Base-by-base conservation (phyloP, 2,888 invertebrate genomes). In the Sepioteuthis lessoniana region DNA sequence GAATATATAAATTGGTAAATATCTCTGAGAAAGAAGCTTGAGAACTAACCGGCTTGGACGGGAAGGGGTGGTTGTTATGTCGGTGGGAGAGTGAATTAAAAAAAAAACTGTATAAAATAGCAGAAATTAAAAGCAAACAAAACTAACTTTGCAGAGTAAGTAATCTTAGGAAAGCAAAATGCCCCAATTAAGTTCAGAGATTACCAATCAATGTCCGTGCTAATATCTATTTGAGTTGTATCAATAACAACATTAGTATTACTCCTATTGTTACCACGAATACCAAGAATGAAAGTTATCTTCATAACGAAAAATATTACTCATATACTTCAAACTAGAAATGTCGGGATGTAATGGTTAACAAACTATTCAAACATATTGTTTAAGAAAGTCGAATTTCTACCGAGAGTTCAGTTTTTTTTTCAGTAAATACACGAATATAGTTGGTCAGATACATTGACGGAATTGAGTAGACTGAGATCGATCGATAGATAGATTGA, bases 1-100 rank as follows among this genome's bases (percentile, higher is more conserved):
- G n/a, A 76, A 76, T n/a, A 76, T 35, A 76, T n/a, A n/a, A 76
- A 76, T 76, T 76, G 76, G 76, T 76, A 76, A 76, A 76, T 76
- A 76, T n/a, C 76, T 76, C 76, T 76, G n/a, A 76, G 76, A n/a
- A 76, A 76, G 76, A 76, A 76, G n/a, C 76, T 76, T 10, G 8
- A n/a, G n/a, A n/a, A 7, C 76, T 16, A 19, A 10, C 76, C 10
- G n/a, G 16, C 16, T 35, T 76, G n/a, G n/a, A 0, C n/a, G 76
- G 35, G n/a, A n/a, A 13, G 76, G n/a, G n/a, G n/a, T 28, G 60
- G 35, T 55, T 21, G 21, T 21, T 3, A 5, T 55, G 55, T 25
- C 8, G n/a, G n/a, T 31, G 35, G n/a, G 76, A 4, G n/a, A 16
- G 1, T 13, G 13, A 76, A 76, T 76, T 76, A n/a, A 35, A 76